Percentiles rank a stretch among this genome's conserved stretches.
Conservation (phyloP, 2,797 vertebrate genomes). For the Alca torda region DNA sequence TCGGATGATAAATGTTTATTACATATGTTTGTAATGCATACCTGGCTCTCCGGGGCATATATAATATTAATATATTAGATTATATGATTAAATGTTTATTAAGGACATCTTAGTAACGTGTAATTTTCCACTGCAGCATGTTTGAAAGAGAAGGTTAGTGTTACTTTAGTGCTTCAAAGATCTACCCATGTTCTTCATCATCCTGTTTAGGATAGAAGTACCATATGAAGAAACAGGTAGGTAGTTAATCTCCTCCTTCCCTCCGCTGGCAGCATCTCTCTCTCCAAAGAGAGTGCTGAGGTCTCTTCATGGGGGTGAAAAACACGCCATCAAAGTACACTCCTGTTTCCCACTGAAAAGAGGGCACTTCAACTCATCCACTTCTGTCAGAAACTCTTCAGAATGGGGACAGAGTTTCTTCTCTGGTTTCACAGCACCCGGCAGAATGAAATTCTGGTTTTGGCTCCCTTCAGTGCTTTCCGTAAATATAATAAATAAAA, state of each 20-base stretch:
- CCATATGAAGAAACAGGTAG: neutral
- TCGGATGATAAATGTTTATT: neutral
- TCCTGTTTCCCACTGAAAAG: slow-evolving; percentile 15
- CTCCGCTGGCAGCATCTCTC: neutral
- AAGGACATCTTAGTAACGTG: neutral
- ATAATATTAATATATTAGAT: neutral
- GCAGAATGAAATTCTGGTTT: neutral
- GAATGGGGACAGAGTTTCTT: neutral
- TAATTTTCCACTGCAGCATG: neutral
- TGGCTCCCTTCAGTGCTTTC: accelerated
- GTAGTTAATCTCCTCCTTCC: neutral
- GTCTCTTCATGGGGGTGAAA: neutral
- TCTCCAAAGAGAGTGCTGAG: neutral
- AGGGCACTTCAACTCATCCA: neutral
- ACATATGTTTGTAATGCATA: neutral
- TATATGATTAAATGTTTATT: neutral
- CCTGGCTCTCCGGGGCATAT: neutral
- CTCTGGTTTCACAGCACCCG: neutral
- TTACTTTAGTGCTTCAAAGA: neutral
- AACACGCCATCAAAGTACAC: neutral
- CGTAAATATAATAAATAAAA: neutral
- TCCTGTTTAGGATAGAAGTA: neutral
- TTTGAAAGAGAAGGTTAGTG: neutral
- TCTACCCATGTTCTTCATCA: neutral
- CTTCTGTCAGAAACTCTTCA: neutral